Evolutionary conservation across 2,797 vertebrate genomes (phyloP).

Genomic region (Sebastiscus albofasciatus): DNA sequence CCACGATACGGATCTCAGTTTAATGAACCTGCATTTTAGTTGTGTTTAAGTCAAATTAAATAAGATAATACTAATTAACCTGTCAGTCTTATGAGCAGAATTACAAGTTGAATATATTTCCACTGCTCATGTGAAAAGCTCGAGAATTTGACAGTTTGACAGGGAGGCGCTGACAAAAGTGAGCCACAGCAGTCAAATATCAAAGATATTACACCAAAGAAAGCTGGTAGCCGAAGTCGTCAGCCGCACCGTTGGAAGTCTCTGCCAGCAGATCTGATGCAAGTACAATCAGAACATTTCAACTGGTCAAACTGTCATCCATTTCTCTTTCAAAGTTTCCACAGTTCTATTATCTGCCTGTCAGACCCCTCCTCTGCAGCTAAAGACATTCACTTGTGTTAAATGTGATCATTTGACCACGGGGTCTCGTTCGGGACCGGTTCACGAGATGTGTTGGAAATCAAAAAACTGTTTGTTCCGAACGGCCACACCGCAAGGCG

Average conservation of each 20-base stretch:
- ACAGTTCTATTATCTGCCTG: neutral
- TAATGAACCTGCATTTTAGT: neutral
- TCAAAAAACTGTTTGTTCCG: neutral
- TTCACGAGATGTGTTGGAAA: neutral
- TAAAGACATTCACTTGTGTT: neutral
- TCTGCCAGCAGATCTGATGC: slow-evolving; percentile 36
- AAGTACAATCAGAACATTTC: slow-evolving; percentile 39
- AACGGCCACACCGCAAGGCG: neutral
- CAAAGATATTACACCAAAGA: slow-evolving; percentile 45
- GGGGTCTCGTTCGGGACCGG: neutral
- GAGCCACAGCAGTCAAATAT: slow-evolving; percentile 29
- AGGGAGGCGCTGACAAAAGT: slow-evolving; percentile 6
- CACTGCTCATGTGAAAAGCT: neutral
- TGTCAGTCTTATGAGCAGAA: neutral
- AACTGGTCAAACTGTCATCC: slow-evolving; percentile 28
- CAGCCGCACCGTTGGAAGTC: slow-evolving; percentile 11
- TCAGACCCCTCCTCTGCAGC: neutral
- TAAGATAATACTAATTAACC: neutral
- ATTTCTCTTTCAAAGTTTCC: slow-evolving; percentile 10
- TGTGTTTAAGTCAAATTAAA: neutral
- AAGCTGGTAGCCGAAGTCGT: slow-evolving; percentile 17
- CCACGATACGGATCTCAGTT: neutral
- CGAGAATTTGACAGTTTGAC: slow-evolving; percentile 42
- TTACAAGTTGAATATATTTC: neutral
- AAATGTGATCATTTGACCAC: neutral